phyloP scores from a whole-genome alignment of 2,113 vertebrate species.

The Brachypodius melanocephalos region DNA sequence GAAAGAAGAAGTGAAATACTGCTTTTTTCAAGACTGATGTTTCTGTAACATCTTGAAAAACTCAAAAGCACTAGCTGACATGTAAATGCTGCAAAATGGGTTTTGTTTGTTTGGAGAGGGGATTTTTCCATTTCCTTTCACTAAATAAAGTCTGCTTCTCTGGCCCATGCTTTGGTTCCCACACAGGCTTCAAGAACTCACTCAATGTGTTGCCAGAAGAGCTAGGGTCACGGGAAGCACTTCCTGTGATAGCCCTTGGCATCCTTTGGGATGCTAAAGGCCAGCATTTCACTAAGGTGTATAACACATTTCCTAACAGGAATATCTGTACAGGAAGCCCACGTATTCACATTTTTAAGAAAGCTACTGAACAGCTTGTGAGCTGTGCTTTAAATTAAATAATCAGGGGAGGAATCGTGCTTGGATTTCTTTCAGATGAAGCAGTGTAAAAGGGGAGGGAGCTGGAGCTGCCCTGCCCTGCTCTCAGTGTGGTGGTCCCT shows the following conservation, averaged over 20 bases:
- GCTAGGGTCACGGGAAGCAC: fast-evolving
- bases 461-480: neutral
- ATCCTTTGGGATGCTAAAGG: neutral
- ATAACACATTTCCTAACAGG: neutral
- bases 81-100: neutral
- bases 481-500: neutral
- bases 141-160: neutral
- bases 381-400: neutral
- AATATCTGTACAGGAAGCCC: neutral
- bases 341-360: neutral
- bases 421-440: neutral
- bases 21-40: neutral
- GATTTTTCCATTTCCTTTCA: slow-evolving; percentile 20
- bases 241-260: neutral
- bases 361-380: neutral
- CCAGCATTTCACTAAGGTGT: neutral
- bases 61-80: neutral
- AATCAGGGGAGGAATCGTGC: neutral
- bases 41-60: neutral
- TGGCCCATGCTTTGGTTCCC: neutral
- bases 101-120: neutral
- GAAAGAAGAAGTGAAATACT: slow-evolving; percentile 1
- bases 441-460: neutral
- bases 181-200: neutral
- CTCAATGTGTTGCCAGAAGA: neutral